Evolutionary conservation across 2,888 invertebrate genomes (phyloP).

Genomic region (Xylota sylvarum): DNA sequence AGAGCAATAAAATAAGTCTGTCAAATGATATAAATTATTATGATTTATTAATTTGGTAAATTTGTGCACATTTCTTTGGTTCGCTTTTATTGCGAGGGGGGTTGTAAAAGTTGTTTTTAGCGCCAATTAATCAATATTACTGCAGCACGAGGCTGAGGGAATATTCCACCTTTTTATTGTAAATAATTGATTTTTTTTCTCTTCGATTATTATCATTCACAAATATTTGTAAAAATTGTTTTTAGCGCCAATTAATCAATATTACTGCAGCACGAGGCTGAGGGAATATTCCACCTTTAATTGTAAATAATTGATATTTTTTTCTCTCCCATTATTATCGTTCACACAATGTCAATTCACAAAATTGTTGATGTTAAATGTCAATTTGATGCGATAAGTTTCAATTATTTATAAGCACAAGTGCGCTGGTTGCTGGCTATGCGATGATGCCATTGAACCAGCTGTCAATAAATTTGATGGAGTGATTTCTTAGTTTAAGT

Average conservation of each 20-base stretch:
- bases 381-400: slow-evolving; percentile 63
- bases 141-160: neutral
- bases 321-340: neutral
- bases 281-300: slow-evolving; percentile 7
- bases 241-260: slow-evolving; percentile 34
- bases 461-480: slow-evolving; percentile 67
- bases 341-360: slow-evolving; percentile 24
- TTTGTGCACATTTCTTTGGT: neutral
- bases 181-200: slow-evolving; percentile 23
- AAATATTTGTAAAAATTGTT: slow-evolving; percentile 15
- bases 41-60: slow-evolving; percentile 41
- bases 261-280: neutral
- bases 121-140: slow-evolving; percentile 22
- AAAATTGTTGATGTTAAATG: slow-evolving; percentile 30
- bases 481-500: slow-evolving; percentile 58
- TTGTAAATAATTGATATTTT: slow-evolving; percentile 26
- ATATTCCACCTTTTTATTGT: slow-evolving; percentile 20
- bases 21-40: slow-evolving; percentile 40
- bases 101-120: slow-evolving; percentile 21
- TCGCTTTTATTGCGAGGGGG: neutral
- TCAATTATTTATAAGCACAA: slow-evolving; percentile 55
- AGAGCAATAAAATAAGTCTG: slow-evolving; percentile 32
- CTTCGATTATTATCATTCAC: neutral
- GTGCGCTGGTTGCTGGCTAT: neutral
- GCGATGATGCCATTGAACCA: slow-evolving; percentile 12